Base-by-base conservation (phyloP, 2,888 invertebrate genomes). In the Drosophila tripunctata region DNA sequence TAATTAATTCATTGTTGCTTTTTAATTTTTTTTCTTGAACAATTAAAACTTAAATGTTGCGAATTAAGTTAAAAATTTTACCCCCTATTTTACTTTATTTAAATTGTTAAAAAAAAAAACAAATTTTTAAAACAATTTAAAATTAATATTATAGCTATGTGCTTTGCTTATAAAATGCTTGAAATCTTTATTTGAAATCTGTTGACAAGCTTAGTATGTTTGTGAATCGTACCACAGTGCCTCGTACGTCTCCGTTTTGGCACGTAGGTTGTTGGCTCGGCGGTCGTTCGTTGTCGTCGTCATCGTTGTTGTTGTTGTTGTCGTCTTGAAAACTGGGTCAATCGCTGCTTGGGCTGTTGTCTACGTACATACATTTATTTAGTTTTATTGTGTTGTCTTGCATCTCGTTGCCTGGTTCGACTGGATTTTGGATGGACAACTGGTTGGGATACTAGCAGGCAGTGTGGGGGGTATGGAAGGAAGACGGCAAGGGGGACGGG, bases 301-400 rank as follows among this genome's bases (percentile, higher is more conserved):
- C 73, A 85, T 75, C 72, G 87, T 79, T 70, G 31, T 36, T 44
- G 60, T 43, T 21, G 64, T 57, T 61, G 67, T 87, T 85, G 89
- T 85, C 84, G 90, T 89, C 86, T 88, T 86, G 78, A 88, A 90
- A 90, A 90, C 90, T 90, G 87, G 90, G 90, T 90, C 90, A 90
- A 87, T 90, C 90, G 89, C 88, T 88, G 85, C 74, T 88, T 76
- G 73, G 64, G 52, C 65, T 65, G 67, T 72, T 79, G 73, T 68
- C 56, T 66, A 70, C 71, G 65, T 69, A 55, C 71, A 62, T 69
- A 55, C 54, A 66, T 68, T 71, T 74, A 63, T 72, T 67, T 75
- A 44, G 61, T 62, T 66, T 50, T 57, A 41, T 58, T 76, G 57
- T 57, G 61, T 57, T 64, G 64, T 70, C 73, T 83, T 84, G 75